Base-by-base conservation (phyloP, 2,113 vertebrate genomes). In the Echinops telfairi region DNA sequence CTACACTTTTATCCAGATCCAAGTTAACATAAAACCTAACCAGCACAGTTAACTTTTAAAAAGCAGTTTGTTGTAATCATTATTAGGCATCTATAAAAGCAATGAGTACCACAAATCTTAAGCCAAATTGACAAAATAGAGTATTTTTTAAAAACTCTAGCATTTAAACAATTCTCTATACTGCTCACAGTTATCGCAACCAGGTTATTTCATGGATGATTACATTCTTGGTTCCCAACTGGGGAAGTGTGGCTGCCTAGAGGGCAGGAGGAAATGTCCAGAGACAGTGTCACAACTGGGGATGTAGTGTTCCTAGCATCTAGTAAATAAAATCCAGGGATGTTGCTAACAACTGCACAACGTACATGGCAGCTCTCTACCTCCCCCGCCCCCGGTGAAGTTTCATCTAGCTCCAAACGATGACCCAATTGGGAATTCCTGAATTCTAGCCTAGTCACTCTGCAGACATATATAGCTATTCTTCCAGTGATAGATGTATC, bases 301-400 rank as follows among this genome's bases (percentile, higher is more conserved):
- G 16, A n/a, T 8, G 38, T 22, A 3, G 31, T 33, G 2, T 33
- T 84, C 22, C 36, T 73, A 40, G 53, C n/a, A 70, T 38, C 38
- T n/a, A 68, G 6, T 8, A 4, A 31, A 9, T 20, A 9, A 3
- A 23, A 38, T 31, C 0, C 20, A 92, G 57, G 23, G 60, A 20
- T 36, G n/a, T 14, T 84, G 47, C 25, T 73, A 47, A 60, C 14
- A 8, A 62, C 22, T 29, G 14, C 23, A 7, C 5, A 68, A 36
- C 0, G 19, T 20, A 38, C 2, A 64, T 38, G 33, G 10, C 7
- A 86, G 38, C 3, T 12, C 71, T 6, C 2, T 1, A 0, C n/a
- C n/a, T 6, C 27, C 11, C 27, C 11, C 66, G 31, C 33, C 8
- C 33, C 19, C 7, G 36, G 31, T 5, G 68, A 38, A 53, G 38